Percentiles rank a stretch among this genome's conserved stretches.
Conservation (phyloP, 2,888 invertebrate species). For the Andrena minutula region DNA sequence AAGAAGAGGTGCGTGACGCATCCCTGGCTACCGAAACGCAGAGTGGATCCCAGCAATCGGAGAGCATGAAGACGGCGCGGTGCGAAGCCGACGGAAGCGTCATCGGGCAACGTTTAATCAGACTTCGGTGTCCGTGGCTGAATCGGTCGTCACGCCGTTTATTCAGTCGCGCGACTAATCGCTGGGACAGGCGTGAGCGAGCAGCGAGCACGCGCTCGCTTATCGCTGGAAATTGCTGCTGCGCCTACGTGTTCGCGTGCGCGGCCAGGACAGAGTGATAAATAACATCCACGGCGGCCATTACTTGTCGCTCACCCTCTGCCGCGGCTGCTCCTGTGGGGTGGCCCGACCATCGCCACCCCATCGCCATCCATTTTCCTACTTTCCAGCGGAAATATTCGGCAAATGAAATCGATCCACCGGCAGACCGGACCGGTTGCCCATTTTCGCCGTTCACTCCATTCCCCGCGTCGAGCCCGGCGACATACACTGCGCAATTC, state of each 20-base stretch:
- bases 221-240: slow-evolving; percentile 71
- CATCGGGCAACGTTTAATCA: slow-evolving; percentile 33
- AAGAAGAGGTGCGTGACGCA: neutral
- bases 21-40: too few relatives aligned
- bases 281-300: slow-evolving; percentile 81
- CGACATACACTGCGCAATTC: neutral
- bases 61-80: slow-evolving; percentile 3
- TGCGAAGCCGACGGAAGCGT: neutral
- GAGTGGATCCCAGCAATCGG: neutral
- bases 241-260: slow-evolving; percentile 65
- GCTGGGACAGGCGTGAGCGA: slow-evolving; percentile 62
- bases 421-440: neutral
- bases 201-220: slow-evolving; percentile 58
- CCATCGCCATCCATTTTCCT: slow-evolving; percentile 32
- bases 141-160: slow-evolving; percentile 58
- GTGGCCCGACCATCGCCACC: slow-evolving; percentile 44
- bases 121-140: slow-evolving; percentile 30
- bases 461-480: neutral
- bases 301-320: slow-evolving; percentile 81
- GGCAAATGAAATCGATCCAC: slow-evolving; percentile 29
- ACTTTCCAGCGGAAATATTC: slow-evolving; percentile 39
- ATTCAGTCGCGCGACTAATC: slow-evolving; percentile 67
- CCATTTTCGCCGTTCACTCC: neutral
- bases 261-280: slow-evolving; percentile 71
- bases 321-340: slow-evolving; percentile 40